Percentiles rank a stretch among this genome's conserved stretches.
These are phyloP conservation scores for Hylomyscus alleni DNA, from an alignment of 2,797 vertebrate genomes.

Conservation along the genomic window DNA sequence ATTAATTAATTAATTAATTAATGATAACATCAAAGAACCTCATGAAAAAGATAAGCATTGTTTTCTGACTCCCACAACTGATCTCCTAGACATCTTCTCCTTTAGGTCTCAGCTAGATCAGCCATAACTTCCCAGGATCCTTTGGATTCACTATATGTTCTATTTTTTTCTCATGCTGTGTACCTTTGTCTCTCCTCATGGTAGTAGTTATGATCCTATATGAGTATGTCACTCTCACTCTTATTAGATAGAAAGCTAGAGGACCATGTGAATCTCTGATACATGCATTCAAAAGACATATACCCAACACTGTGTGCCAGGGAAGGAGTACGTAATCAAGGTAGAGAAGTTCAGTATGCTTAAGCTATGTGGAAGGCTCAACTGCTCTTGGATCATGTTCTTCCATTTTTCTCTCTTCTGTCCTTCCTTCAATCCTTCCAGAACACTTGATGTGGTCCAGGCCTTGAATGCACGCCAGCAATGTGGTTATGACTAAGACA, in stretches of 20 bases:
- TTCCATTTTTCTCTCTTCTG: not conserved
- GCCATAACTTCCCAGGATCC: not conserved
- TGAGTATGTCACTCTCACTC: not conserved
- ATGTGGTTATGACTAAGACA: not conserved
- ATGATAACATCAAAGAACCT: not conserved
- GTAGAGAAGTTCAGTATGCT: too few relatives aligned
- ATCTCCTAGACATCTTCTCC: not conserved
- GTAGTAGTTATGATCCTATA: not conserved
- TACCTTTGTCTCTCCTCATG: not conserved
- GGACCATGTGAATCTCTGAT: not conserved
- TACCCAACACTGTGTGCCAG: not conserved
- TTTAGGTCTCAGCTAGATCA: not conserved
- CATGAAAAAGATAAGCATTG: not conserved
- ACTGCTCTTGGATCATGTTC: too few relatives aligned
- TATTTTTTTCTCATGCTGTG: not conserved
- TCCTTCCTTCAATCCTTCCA: not conserved
- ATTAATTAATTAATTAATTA: not conserved
- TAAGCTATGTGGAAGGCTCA: not conserved
- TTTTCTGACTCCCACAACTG: not conserved
- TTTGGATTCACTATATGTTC: not conserved
- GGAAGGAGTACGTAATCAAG: not conserved
- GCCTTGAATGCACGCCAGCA: not conserved
- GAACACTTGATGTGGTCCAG: not conserved
- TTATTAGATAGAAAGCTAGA: not conserved
- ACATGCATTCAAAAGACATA: not conserved